Conservation (phyloP, 2,888 invertebrate species). For the Cantharis rustica region DNA sequence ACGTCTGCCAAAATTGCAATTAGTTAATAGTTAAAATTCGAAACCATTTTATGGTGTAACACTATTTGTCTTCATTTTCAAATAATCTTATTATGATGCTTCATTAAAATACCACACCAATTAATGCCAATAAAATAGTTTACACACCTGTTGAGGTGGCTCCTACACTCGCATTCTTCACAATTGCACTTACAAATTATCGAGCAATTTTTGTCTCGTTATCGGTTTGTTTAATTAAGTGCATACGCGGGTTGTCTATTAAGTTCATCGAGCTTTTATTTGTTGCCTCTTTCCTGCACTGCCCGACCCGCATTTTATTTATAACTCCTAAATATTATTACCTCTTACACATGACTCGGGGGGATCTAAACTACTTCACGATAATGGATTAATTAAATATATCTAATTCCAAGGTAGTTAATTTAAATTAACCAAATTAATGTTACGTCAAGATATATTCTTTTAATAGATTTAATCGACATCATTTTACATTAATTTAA, state of each 20-base stretch:
- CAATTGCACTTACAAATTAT: neutral
- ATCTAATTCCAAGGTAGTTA: neutral
- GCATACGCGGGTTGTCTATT: neutral
- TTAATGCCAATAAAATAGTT: conserved; percentile 29
- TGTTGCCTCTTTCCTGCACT: neutral
- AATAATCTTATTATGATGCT: conserved; percentile 15
- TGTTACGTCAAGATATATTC: neutral
- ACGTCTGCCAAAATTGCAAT: conserved; percentile 15
- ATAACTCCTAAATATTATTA: neutral
- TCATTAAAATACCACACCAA: conserved; percentile 29
- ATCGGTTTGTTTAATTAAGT: neutral
- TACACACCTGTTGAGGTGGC: conserved; percentile 22
- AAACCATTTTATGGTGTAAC: conserved; percentile 18
- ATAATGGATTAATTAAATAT: neutral
- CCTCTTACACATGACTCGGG: neutral
- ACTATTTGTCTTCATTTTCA: conserved; percentile 25
- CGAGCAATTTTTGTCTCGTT: neutral
- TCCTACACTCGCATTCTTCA: conserved; percentile 8
- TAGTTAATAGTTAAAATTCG: conserved; percentile 24
- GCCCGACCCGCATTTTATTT: neutral
- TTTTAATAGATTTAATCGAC: neutral
- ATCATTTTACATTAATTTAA: no score
- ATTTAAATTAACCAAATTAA: neutral
- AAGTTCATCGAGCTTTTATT: neutral
- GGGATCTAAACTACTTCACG: neutral